Evolutionary conservation across 2,113 vertebrate genomes (phyloP), one percentile per base, ranked within the genome.

Genomic region (Festucalex cinctus): DNA sequence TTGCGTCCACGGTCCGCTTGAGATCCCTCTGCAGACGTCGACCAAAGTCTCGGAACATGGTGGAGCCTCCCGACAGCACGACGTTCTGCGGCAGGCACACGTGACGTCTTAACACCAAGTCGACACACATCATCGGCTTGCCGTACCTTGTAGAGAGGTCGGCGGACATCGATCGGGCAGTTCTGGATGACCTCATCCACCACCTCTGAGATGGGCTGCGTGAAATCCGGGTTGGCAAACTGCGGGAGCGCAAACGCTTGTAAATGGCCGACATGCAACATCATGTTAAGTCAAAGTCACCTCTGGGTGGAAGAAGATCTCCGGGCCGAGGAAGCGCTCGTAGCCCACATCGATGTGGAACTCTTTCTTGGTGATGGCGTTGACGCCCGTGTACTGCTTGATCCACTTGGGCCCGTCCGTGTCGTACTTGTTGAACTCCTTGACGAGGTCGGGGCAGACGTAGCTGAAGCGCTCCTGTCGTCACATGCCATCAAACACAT

Each of bases 151-250:
- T 99, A 99, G 24, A 98, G 94, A 2, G 97, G 97, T 77, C 97
- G 96, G 54, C 97, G 92, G 79, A 98, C 95, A 70, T 99, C 97
- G 49, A 99, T 99, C 71, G 97, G 97, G 80, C 97, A 99, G 91
- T 99, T 98, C 89, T 99, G 97, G 88, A 99, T 99, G 78, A 99
- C 97, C 87, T 99, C 96, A 71, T 99, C 97, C 83, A 99, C 97
- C 82, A 99, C 97, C 92, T 99, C 97, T 46, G 97, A 98, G 90
- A 99, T 99, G 12, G 97, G 97, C 83, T 99, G 97, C 0, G 97
- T 99, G 62, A 99, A 99, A 81, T 99, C 97, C 20, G 97, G 97
- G 90, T 99, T 99, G 84, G 96, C 96, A 90, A 98, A 99, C 97
- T 98, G 62, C 24, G 73, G 0, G 14, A 59, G 20, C 26, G n/a